phyloP scores from a whole-genome alignment of 2,113 vertebrate species.

The Glaucidium brasilianum region DNA sequence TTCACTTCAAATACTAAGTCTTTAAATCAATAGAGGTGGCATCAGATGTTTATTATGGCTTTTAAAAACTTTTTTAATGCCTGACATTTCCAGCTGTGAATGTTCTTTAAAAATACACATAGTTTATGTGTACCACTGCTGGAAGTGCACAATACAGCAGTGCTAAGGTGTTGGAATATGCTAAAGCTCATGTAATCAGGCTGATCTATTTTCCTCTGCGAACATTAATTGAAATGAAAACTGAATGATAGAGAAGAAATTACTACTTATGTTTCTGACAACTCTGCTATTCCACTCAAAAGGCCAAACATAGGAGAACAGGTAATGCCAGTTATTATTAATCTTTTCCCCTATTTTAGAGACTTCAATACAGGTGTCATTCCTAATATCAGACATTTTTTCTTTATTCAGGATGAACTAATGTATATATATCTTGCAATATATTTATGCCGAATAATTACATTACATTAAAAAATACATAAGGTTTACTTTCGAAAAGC shows the following conservation, averaged over 20 bases:
- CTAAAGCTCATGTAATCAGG: not conserved
- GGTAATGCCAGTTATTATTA: not conserved
- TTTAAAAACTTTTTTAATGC: not conserved
- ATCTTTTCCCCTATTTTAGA: not conserved
- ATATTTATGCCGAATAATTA: not conserved
- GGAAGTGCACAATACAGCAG: not conserved
- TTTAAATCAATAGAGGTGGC: not conserved
- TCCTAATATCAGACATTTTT: not conserved
- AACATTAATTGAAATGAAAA: not conserved
- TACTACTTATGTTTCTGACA: not conserved
- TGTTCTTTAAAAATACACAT: not conserved
- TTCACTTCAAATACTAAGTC: not conserved
- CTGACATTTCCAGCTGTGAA: not conserved
- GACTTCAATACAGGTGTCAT: not conserved
- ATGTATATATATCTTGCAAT: not conserved
- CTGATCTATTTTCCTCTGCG: not conserved
- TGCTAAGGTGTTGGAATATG: not conserved
- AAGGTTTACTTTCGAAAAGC: not conserved
- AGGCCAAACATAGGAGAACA: not conserved
- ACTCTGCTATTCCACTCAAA: not conserved
- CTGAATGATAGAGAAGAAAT: not conserved
- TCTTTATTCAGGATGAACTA: not conserved
- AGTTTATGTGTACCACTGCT: not conserved
- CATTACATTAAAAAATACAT: not conserved
- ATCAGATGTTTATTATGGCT: not conserved